Conservation (phyloP, 2,888 invertebrate genomes). For the Craniophora ligustri region DNA sequence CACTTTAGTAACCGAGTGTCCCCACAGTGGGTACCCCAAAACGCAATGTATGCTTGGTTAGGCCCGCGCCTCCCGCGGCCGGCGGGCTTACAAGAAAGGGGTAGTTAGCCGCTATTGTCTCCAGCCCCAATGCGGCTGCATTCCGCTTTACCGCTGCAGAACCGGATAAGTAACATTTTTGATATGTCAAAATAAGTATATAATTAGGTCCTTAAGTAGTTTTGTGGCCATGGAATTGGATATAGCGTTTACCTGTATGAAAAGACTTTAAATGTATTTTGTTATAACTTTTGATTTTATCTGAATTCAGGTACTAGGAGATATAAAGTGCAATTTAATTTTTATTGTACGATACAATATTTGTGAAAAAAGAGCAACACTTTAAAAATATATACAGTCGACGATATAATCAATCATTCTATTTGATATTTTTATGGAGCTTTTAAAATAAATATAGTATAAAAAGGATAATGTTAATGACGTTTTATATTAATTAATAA, state of each 20-base stretch:
- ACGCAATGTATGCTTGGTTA: conserved; percentile 87
- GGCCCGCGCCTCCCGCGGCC: conserved; percentile 81
- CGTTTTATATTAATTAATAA: too few relatives aligned
- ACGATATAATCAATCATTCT: too few relatives aligned
- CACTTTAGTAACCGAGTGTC: conserved; percentile 60
- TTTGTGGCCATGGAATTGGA: conserved; percentile 49
- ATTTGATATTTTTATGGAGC: too few relatives aligned
- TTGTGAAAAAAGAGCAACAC: too few relatives aligned
- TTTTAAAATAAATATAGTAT: too few relatives aligned
- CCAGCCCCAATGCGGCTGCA: conserved; percentile 71
- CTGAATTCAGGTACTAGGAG: too few relatives aligned
- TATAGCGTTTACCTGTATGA: conserved; percentile 36
- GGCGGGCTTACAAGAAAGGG: conserved; percentile 84
- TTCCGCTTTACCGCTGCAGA: conserved; percentile 52
- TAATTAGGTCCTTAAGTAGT: conserved; percentile 56
- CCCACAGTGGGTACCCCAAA: conserved; percentile 78
- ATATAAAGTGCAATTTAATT: too few relatives aligned
- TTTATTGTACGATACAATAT: too few relatives aligned
- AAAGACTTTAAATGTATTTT: conserved; percentile 9
- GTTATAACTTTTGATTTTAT: conserved; percentile 7
- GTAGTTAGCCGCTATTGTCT: conserved; percentile 88
- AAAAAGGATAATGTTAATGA: too few relatives aligned
- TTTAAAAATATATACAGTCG: too few relatives aligned
- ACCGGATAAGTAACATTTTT: conserved; percentile 70
- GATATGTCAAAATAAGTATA: conserved; percentile 57